These are phyloP conservation scores for Meteorus cinctellus DNA, from an alignment of 2,888 invertebrate species.

Conservation along the genomic window DNA sequence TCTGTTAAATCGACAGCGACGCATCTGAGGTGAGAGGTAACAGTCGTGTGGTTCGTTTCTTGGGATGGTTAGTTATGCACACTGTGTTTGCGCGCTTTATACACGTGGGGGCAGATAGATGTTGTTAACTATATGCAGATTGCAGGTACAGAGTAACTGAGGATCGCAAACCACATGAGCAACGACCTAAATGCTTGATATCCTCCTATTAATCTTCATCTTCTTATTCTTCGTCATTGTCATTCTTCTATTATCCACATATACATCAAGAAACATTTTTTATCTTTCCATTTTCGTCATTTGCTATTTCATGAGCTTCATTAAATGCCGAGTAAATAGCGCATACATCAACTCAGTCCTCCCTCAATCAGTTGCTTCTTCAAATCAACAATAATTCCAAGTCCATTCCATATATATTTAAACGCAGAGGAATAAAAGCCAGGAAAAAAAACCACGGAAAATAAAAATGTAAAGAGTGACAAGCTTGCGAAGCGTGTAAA, in stretches of 20 bases:
- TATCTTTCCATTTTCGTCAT: slow-evolving; percentile 10
- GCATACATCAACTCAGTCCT: too few species aligned
- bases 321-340: background rate
- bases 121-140: slow-evolving; percentile 39
- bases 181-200: slow-evolving; percentile 42
- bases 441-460: too few species aligned
- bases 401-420: background rate
- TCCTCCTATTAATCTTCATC: slow-evolving; percentile 18
- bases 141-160: slow-evolving; percentile 25
- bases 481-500: slow-evolving; percentile 22
- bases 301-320: background rate
- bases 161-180: slow-evolving; percentile 35
- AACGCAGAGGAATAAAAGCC: background rate
- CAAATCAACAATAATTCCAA: background rate
- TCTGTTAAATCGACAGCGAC: slow-evolving; percentile 21
- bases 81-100: slow-evolving; percentile 4
- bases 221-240: slow-evolving; percentile 27
- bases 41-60: slow-evolving; percentile 23
- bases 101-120: slow-evolving; percentile 23
- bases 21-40: slow-evolving; percentile 46
- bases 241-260: slow-evolving; percentile 27
- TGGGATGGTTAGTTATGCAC: slow-evolving; percentile 14
- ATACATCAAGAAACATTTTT: background rate
- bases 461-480: background rate
- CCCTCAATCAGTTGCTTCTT: background rate